These are phyloP conservation scores for Halichondria panicea DNA, from an alignment of 37 sponge, comb jelly and placozoan genomes.

Conservation along the genomic window DNA sequence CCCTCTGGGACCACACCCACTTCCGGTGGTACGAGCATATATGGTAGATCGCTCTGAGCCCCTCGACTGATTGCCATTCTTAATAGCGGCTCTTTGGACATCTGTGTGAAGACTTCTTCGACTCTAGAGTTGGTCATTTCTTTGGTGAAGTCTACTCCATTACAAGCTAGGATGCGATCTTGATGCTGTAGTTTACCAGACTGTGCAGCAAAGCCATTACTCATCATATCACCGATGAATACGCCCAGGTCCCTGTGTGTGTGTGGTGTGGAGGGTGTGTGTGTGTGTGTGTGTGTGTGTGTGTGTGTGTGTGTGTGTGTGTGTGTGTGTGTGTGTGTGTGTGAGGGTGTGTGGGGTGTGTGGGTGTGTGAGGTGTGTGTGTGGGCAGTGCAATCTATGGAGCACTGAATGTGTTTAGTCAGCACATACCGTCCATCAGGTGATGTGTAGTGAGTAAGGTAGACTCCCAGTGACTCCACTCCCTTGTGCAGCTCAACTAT, in stretches of 20 bases:
- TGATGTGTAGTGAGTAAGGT: slow-evolving; percentile 33
- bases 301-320: not conserved
- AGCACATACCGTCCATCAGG: slow-evolving; percentile 48
- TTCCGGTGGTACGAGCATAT: not conserved
- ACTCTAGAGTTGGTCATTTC: slow-evolving; percentile 6
- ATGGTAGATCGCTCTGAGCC: not conserved
- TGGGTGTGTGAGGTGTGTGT: not conserved
- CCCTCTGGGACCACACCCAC: not conserved
- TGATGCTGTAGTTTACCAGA: slow-evolving; percentile 39
- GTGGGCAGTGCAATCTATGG: too few relatives aligned
- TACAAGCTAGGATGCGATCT: slow-evolving; percentile 76
- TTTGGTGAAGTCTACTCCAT: slow-evolving; percentile 74
- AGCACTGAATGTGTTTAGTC: not conserved
- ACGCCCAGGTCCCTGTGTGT: slow-evolving; percentile 64
- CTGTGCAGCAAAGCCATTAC: slow-evolving; percentile 47
- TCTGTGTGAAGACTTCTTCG: slow-evolving; percentile 29
- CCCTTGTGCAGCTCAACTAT: slow-evolving; percentile 65
- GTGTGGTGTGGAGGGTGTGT: not conserved
- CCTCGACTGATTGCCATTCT: slow-evolving; percentile 66
- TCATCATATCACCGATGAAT: slow-evolving; percentile 57
- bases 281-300: not conserved
- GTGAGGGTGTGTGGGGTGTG: not conserved
- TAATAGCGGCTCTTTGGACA: slow-evolving; percentile 55
- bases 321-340: not conserved
- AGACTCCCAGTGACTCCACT: slow-evolving; percentile 33